Base-by-base conservation (phyloP, 2,113 vertebrate genomes). In the Mus pahari region DNA sequence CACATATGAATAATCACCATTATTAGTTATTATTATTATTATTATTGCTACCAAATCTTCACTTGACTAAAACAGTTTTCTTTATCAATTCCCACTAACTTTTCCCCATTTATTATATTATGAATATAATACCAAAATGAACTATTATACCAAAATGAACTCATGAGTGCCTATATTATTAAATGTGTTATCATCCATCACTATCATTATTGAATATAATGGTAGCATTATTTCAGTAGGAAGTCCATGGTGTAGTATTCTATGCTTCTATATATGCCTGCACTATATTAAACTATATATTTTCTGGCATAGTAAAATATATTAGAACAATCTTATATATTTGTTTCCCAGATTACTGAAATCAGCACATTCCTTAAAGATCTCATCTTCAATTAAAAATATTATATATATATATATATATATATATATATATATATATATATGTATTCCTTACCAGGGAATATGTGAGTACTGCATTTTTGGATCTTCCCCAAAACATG, bases 71-170 rank as follows among this genome's bases (percentile, higher is more conserved):
- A 22, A 9, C 31, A n/a, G 42, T 22, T 7, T 74, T 92, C 7
- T 86, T 89, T 94, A 74, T 92, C 77, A 90, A 14, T 58, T 78
- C 28, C 12, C 64, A n/a, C 93, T 74, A 17, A 19, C 16, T 50
- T 81, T 9, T 68, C 6, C 26, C 33, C 22, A 68, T 64, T 64
- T 94, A 58, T 89, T 94, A 78, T 92, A 75, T n/a, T n/a, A n/a
- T n/a, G n/a, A n/a, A n/a, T n/a, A n/a, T n/a, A n/a, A n/a, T n/a
- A n/a, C 48, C 73, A 91, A 31, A 86, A 89, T 36, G 20, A 79
- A 73, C 71, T 94, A 58, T 89, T 94, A 78, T 92, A 75, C 48
- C 73, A 91, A 31, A 86, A 89, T 36, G 20, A 79, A 73, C 22
- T 84, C 31, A 28, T 4, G 1, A 9, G 33, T 58, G 24, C 16